Conservation (phyloP, 2,888 invertebrate genomes). For the Branchellion lobata region DNA sequence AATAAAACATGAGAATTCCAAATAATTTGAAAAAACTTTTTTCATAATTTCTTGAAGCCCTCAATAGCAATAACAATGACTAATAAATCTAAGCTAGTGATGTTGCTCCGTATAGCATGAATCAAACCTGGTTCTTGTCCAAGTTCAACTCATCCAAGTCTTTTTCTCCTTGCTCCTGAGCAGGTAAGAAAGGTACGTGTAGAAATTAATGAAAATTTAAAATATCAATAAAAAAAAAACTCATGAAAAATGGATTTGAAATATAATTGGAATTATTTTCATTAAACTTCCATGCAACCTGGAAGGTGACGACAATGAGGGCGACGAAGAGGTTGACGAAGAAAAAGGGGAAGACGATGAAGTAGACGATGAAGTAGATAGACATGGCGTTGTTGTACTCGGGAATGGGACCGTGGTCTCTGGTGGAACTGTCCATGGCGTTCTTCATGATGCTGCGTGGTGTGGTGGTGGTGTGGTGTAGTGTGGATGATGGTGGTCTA, state of each 20-base stretch:
- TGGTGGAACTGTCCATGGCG: slow-evolving; percentile 98
- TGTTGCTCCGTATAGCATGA: too few species aligned
- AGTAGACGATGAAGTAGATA: slow-evolving; percentile 99
- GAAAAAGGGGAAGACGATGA: slow-evolving; percentile 99
- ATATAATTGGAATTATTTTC: neutral
- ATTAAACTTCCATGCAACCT: slow-evolving; percentile 61
- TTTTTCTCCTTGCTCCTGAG: slow-evolving; percentile 96
- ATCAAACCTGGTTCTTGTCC: slow-evolving; percentile 99
- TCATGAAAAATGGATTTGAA: neutral
- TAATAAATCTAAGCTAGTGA: too few species aligned
- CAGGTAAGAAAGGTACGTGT: too few species aligned
- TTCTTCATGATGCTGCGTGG: slow-evolving; percentile 86
- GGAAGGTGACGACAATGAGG: slow-evolving; percentile 99
- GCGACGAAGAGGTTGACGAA: slow-evolving; percentile 99
- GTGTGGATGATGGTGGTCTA: too few species aligned
- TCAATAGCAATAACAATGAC: too few species aligned
- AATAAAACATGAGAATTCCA: neutral
- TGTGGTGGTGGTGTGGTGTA: too few species aligned
- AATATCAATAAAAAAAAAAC: neutral
- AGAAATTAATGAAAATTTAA: too few species aligned
- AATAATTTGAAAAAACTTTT: neutral
- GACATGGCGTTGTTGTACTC: slow-evolving; percentile 99
- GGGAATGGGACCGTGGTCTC: slow-evolving; percentile 95
- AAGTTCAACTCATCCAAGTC: slow-evolving; percentile 99
- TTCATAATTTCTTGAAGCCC: slow-evolving; percentile 50